These are phyloP conservation scores for Saccopteryx leptura DNA, from an alignment of 2,113 vertebrate genomes.

Conservation along the genomic window DNA sequence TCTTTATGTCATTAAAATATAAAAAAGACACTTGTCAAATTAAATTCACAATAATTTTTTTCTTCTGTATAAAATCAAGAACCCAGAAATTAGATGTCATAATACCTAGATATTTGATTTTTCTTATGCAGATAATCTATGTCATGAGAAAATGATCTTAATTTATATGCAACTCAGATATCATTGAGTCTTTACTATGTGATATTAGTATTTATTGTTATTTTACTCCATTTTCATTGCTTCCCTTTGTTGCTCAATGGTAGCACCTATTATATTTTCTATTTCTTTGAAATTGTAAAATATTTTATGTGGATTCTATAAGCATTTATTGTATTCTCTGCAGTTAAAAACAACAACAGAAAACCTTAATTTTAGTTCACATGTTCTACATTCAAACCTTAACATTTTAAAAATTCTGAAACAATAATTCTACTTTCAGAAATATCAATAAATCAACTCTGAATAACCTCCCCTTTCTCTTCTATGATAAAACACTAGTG, in stretches of 20 bases:
- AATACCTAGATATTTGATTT: neutral
- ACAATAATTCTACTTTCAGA: neutral
- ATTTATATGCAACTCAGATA: neutral
- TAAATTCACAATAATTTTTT: neutral
- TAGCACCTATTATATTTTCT: neutral
- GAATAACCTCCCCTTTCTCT: neutral
- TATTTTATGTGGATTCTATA: neutral
- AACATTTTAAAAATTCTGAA: constrained; percentile 52
- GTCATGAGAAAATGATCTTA: neutral
- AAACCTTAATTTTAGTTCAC: neutral
- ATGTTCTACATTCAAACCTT: neutral
- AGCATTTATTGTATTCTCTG: neutral
- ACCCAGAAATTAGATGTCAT: neutral
- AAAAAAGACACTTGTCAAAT: neutral
- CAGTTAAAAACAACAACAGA: neutral
- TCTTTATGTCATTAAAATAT: neutral
- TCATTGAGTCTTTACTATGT: neutral
- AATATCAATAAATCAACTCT: neutral
- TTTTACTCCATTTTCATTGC: constrained; percentile 1
- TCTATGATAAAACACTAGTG: neutral
- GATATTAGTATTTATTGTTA: neutral
- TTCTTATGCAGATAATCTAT: neutral
- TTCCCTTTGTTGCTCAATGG: neutral
- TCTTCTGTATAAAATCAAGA: neutral
- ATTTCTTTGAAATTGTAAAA: constrained; percentile 33